Evolutionary conservation across 2,113 vertebrate species (phyloP).

Genomic region (Rostratula benghalensis): DNA sequence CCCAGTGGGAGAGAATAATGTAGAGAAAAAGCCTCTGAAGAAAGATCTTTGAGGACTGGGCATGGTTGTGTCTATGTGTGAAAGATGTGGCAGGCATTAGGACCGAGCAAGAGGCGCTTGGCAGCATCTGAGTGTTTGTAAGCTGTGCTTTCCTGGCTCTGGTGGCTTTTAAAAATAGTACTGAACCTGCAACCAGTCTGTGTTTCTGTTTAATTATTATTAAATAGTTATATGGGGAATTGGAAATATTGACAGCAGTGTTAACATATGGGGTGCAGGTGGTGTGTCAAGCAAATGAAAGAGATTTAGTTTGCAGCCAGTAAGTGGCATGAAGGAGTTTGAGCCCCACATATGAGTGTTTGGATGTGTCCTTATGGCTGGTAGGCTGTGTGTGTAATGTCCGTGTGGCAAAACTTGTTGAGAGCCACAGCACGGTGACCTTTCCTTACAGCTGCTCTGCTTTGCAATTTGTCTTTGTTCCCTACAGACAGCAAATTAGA

Average conservation of each 20-base stretch:
- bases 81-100: slow-evolving; percentile 12
- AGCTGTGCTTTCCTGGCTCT: slow-evolving; percentile 38
- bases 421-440: slow-evolving; percentile 1
- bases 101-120: neutral
- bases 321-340: slow-evolving; percentile 27
- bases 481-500: slow-evolving; percentile 1
- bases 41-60: neutral
- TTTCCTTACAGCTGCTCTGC: slow-evolving; percentile 1
- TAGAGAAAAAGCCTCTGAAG: neutral
- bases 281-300: slow-evolving; percentile 43
- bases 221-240: slow-evolving; percentile 59
- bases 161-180: slow-evolving; percentile 44
- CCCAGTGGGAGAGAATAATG: neutral
- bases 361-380: slow-evolving; percentile 12
- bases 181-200: slow-evolving; percentile 49
- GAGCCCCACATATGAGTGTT: neutral
- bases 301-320: slow-evolving; percentile 38
- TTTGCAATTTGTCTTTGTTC: slow-evolving; percentile 26
- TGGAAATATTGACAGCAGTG: slow-evolving; percentile 63
- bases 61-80: neutral
- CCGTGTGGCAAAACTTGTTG: neutral
- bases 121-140: slow-evolving; percentile 32
- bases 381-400: neutral
- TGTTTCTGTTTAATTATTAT: slow-evolving; percentile 69
- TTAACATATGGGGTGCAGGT: slow-evolving; percentile 65